Evolutionary conservation across 2,888 invertebrate species (phyloP).

Genomic region (Troides oblongomaculatus): DNA sequence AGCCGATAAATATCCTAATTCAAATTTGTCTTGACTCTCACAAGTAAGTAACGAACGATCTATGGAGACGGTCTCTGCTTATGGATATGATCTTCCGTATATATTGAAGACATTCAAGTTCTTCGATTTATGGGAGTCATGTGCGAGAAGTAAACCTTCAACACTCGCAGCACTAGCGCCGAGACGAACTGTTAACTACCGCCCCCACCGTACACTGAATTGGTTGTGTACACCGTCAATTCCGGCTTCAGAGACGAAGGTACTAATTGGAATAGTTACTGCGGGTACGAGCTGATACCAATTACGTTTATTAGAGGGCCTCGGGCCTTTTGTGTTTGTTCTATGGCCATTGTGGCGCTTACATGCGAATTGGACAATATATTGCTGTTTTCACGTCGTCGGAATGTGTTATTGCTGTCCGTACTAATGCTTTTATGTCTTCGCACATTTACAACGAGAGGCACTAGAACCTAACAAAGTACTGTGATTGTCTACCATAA

Average conservation of each 20-base stretch:
- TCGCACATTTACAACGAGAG: constrained; percentile 5
- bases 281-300: constrained; percentile 47
- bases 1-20: no score
- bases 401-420: constrained; percentile 10
- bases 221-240: constrained; percentile 41
- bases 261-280: constrained; percentile 60
- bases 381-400: constrained; percentile 24
- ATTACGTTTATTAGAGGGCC: constrained; percentile 66
- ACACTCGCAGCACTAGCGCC: no score
- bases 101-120: no score
- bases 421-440: constrained; percentile 11
- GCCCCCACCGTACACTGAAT: constrained; percentile 32
- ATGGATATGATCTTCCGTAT: no score
- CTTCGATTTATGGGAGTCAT: no score
- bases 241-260: constrained; percentile 39
- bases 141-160: no score
- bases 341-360: constrained; percentile 27
- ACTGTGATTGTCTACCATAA: no score
- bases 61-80: no score
- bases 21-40: no score
- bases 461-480: no score
- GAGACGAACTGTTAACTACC: background rate
- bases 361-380: constrained; percentile 31
- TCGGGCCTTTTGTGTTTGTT: constrained; percentile 43
- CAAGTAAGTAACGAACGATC: no score